Percentiles rank a stretch among this genome's conserved stretches.
Conservation (phyloP, 2,888 invertebrate genomes). For the Drosophila meridiana region DNA sequence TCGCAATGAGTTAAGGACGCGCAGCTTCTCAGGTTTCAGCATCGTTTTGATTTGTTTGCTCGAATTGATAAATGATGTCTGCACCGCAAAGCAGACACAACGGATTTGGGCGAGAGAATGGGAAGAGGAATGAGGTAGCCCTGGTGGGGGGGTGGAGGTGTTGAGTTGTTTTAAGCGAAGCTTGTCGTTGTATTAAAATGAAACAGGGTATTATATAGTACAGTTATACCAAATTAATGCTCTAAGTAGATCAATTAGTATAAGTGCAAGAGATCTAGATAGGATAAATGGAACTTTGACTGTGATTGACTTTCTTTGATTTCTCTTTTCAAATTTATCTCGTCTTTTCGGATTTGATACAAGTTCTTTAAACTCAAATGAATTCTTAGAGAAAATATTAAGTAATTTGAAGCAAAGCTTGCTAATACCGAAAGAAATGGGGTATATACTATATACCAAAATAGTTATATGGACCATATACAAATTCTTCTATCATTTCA, state of each 20-base stretch:
- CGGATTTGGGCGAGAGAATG: conserved; percentile 31
- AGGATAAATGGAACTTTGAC: too few species aligned
- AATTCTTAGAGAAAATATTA: too few species aligned
- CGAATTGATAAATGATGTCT: conserved; percentile 76
- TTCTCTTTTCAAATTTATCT: too few species aligned
- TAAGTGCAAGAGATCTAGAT: too few species aligned
- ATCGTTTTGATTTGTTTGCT: conserved; percentile 75
- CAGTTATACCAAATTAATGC: background rate
- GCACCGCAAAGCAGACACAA: conserved; percentile 68
- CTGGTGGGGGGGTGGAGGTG: conserved; percentile 14
- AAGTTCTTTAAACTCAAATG: too few species aligned
- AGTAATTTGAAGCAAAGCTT: too few species aligned
- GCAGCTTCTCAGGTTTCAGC: conserved; percentile 37
- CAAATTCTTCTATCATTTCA: too few species aligned
- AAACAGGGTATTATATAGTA: background rate
- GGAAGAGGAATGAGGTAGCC: background rate
- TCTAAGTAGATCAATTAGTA: background rate
- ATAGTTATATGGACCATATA: too few species aligned
- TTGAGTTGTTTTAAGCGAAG: conserved; percentile 18
- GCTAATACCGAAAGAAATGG: too few species aligned
- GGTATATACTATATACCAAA: too few species aligned
- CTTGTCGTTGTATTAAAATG: background rate
- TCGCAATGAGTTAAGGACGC: conserved; percentile 5
- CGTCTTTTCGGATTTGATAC: too few species aligned
- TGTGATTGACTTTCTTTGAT: too few species aligned